Conservation (phyloP, 2,797 vertebrate genomes). For the Natrix natrix region DNA sequence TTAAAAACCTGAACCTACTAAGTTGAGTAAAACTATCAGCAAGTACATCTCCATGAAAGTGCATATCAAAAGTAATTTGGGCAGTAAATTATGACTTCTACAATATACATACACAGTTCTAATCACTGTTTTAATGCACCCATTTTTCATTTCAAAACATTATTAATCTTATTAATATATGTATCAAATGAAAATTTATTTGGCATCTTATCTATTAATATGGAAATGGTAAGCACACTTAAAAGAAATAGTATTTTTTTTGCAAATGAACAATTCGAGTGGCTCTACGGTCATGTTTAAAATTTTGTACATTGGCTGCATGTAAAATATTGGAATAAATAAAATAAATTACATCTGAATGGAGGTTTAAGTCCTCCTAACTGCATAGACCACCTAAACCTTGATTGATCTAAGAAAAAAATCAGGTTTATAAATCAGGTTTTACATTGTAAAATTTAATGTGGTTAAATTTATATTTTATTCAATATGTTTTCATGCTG, state of each 20-base stretch:
- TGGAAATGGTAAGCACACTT: background rate
- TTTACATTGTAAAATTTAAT: background rate
- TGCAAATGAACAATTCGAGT: background rate
- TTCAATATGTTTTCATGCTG: background rate
- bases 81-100: background rate
- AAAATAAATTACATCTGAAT: background rate
- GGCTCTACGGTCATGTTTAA: background rate
- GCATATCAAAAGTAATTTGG: slow-evolving; percentile 2
- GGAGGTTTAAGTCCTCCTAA: background rate
- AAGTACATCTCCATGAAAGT: background rate
- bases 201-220: background rate
- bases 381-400: background rate
- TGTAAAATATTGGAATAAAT: background rate
- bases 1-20: background rate
- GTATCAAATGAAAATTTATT: background rate
- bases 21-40: background rate
- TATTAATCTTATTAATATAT: background rate
- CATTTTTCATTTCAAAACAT: background rate
- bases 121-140: background rate
- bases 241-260: background rate
- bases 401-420: background rate
- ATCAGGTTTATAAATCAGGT: background rate
- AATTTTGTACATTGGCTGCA: background rate
- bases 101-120: background rate
- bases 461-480: background rate